Evolutionary conservation across 2,113 vertebrate species (phyloP).

Genomic region (Ictalurus punctatus): DNA sequence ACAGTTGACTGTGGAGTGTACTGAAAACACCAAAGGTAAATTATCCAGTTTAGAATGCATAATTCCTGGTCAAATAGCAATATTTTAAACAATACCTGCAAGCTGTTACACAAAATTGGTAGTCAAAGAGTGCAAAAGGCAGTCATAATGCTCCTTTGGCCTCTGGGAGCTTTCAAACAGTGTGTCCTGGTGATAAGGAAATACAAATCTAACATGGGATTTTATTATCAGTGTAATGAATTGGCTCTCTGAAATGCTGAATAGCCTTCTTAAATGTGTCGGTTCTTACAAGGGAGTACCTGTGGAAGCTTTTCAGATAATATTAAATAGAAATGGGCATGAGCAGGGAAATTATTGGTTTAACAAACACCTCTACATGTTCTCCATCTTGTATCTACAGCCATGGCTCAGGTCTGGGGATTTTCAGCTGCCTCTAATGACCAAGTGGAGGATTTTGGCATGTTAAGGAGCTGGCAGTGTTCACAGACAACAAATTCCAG

Average conservation of each 20-base stretch:
- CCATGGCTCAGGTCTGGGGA: constrained; percentile 59
- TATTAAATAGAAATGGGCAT: constrained; percentile 60
- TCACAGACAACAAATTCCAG: constrained; percentile 41
- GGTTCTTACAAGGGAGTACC: constrained; percentile 48
- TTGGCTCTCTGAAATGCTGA: constrained; percentile 1
- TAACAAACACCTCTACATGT: constrained; percentile 58
- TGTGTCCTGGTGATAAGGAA: constrained; percentile 43
- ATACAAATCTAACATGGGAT: constrained; percentile 35
- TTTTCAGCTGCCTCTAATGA: constrained; percentile 60
- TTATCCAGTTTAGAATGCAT: background rate
- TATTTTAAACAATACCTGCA: constrained; percentile 10
- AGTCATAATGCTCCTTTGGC: background rate
- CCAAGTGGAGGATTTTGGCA: constrained; percentile 41
- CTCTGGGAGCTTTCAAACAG: constrained; percentile 17
- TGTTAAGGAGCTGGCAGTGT: constrained; percentile 39
- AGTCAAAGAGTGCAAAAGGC: background rate
- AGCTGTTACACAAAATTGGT: background rate
- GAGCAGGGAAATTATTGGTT: constrained; percentile 56
- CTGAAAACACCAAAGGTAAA: background rate
- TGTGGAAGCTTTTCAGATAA: constrained; percentile 48
- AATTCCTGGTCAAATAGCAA: constrained; percentile 2
- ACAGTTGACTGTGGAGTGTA: background rate
- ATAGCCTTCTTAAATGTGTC: constrained; percentile 46
- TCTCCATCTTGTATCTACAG: constrained; percentile 55
- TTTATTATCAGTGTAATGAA: constrained; percentile 39